phyloP scores from a whole-genome alignment of 2,113 vertebrate species.

The Mesoclemmys tuberculata region DNA sequence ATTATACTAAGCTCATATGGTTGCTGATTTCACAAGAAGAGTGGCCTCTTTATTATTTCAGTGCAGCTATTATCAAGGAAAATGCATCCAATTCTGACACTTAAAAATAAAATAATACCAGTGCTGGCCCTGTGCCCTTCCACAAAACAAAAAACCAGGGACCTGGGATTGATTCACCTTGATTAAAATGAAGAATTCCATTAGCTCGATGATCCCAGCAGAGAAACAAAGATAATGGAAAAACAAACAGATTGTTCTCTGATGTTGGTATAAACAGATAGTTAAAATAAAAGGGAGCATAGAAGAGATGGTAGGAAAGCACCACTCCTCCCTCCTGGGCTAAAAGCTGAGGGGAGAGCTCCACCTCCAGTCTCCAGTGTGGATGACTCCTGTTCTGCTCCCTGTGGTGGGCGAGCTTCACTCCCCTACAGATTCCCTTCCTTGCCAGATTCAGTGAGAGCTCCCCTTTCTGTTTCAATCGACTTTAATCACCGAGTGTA shows the following conservation, averaged over 20 bases:
- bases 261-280: no score
- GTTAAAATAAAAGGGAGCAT: not conserved
- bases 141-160: not conserved
- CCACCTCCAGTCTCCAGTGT: no score
- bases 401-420: not conserved
- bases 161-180: not conserved
- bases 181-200: not conserved
- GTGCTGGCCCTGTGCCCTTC: not conserved
- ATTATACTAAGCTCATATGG: not conserved
- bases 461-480: not conserved
- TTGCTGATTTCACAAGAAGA: not conserved
- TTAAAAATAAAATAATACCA: not conserved
- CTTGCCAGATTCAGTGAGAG: not conserved
- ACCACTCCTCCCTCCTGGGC: not conserved
- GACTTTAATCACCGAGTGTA: not conserved
- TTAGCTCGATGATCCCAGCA: not conserved
- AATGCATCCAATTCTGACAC: not conserved
- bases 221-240: not conserved
- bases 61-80: not conserved
- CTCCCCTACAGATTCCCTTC: not conserved
- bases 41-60: not conserved
- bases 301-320: not conserved
- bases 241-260: rapidly evolving
- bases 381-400: not conserved
- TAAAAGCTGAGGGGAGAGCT: not conserved